Base-by-base conservation (phyloP, 2,113 vertebrate genomes). In the Ictidomys tridecemlineatus region DNA sequence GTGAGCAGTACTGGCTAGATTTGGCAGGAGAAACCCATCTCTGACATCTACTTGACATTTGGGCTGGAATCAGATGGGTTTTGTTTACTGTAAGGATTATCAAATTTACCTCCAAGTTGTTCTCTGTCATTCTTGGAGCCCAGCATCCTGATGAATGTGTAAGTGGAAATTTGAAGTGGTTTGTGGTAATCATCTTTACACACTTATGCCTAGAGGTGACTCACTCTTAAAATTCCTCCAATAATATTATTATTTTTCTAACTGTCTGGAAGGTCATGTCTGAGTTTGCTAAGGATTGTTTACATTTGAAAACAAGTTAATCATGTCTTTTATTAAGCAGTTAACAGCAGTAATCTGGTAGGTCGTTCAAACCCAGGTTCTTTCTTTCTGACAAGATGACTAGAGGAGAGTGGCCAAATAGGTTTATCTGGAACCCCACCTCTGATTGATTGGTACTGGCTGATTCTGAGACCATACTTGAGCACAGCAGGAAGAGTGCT, bases 201-300 rank as follows among this genome's bases (percentile, higher is more conserved):
- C 92, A 93, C 84, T 78, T 96, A 88, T 58, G n/a, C 77, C 37
- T 84, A 42, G 12, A 89, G 51, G 42, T 98, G 97, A 98, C 80
- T 97, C 95, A 96, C 39, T 72, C 76, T 72, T 42, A 92, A 92
- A 96, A 94, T 82, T 22, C 63, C 37, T 94, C 30, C 37, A 84
- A 92, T 88, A 97, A 95, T 97, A 96, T 97, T 97, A 86, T 96
- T 98, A 85, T 97, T 98, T 97, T 93, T 93, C 93, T 95, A 92
- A 93, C 74, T 67, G 97, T 97, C 96, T 97, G 96, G 86, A 88
- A 96, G 89, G 39, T 69, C 82, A 61, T 70, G 22, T 56, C 92
- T 96, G 72, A 74, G 72, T 95, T 94, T 92, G 51, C 37, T 32
- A 85, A 77, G 61, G 77, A 90, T 26, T 95, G 56, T 96, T 93